Base-by-base conservation (phyloP, 1,140 invertebrate species). In the Lepeophtheirus salmonis region DNA sequence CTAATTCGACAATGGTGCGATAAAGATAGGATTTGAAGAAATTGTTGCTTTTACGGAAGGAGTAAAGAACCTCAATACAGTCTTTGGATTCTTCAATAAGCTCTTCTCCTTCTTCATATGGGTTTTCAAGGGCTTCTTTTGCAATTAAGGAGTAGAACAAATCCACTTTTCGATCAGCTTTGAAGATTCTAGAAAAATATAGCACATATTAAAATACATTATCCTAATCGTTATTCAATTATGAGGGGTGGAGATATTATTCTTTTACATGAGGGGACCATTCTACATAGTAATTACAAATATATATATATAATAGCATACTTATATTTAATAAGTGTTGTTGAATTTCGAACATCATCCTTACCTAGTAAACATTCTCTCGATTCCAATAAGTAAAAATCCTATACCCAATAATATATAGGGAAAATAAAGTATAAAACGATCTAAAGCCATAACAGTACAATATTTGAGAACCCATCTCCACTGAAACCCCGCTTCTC, bases 311-410 rank as follows among this genome's bases (percentile, higher is more conserved):
- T n/a, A n/a, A n/a, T n/a, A n/a, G n/a, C n/a, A n/a, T n/a, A n/a
- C n/a, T n/a, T n/a, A n/a, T n/a, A n/a, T n/a, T n/a, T n/a, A n/a
- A n/a, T n/a, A n/a, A n/a, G n/a, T n/a, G n/a, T n/a, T n/a, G n/a
- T n/a, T n/a, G n/a, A n/a, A n/a, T n/a, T n/a, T n/a, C n/a, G n/a
- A n/a, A n/a, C n/a, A n/a, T n/a, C n/a, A n/a, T n/a, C n/a, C n/a
- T 54, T 24, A 60, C 57, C 57, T 60, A 20, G 30, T n/a, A 50
- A 54, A 54, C 52, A 54, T 54, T 12, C 22, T 14, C 52, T 54
- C 52, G 4, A 54, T 54, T 12, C 20, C 20, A 12, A 54, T 24
- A 13, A 54, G 20, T 4, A 54, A 24, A 12, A 54, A 54, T 2
- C 18, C 52, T 24, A 54, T 23, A n/a, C 20, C 23, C 12, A 60